Conservation (phyloP, 2,113 vertebrate genomes). For the Hydrolagus affinis region DNA sequence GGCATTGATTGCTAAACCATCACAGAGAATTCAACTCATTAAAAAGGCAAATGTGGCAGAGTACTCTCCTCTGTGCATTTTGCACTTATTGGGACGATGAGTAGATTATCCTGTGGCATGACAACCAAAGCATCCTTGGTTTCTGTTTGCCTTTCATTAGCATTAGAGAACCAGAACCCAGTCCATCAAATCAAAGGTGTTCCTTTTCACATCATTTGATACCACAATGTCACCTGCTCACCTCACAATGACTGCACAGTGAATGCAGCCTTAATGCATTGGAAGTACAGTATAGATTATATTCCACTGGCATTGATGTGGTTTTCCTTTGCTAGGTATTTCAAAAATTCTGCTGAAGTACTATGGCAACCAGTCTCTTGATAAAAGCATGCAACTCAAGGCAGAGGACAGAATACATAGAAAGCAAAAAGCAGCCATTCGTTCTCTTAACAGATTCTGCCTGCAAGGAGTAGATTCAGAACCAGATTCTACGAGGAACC, state of each 20-base stretch:
- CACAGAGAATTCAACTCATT: neutral
- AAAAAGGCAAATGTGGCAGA: neutral
- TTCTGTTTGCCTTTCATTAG: slow-evolving; percentile 7
- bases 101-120: neutral
- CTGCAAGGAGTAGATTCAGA: neutral
- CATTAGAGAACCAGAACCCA: slow-evolving; percentile 24
- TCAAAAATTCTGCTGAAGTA: slow-evolving; percentile 36
- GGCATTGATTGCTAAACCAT: neutral
- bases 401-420: slow-evolving; percentile 49
- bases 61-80: neutral
- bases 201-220: slow-evolving; percentile 52
- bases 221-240: slow-evolving; percentile 46
- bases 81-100: neutral
- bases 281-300: slow-evolving; percentile 45
- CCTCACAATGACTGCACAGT: slow-evolving; percentile 47
- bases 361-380: slow-evolving; percentile 53
- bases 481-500: neutral
- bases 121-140: neutral
- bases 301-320: slow-evolving; percentile 51
- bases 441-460: neutral
- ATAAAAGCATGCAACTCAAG: slow-evolving; percentile 45
- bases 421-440: slow-evolving; percentile 34
- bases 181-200: slow-evolving; percentile 46
- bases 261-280: slow-evolving; percentile 47
- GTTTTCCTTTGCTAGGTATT: neutral